Base-by-base conservation (phyloP, 2,113 vertebrate genomes). In the Propithecus coquereli region DNA sequence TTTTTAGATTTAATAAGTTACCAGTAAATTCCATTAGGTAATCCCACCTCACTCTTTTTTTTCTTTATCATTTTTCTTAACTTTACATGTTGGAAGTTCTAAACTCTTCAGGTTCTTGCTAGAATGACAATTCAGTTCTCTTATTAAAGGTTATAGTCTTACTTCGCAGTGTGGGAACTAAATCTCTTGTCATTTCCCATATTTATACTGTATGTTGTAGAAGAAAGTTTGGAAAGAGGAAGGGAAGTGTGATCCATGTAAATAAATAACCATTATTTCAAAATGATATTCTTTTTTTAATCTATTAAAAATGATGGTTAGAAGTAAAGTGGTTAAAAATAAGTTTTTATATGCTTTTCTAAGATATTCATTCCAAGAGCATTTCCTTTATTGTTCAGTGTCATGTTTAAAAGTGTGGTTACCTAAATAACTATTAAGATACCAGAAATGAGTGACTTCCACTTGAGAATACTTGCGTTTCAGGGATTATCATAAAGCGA, bases 21-120 rank as follows among this genome's bases (percentile, higher is more conserved):
- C 8, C 10, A 14, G 0, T 76, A 81, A 85, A 34, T 83, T 32
- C 5, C 84, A 43, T 20, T 86, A 61, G 14, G 50, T 47, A 92
- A n/a, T 2, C 20, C 27, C 11, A 27, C 0, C 3, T 34, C 23
- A 1, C 1, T 6, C 0, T 16, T 50, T 16, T 50, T 4, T 32
- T 3, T 37, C 6, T 59, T 89, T 43, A 70, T 32, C 6, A 11
- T 57, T 88, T 32, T 68, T 63, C 7, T 81, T 88, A 47, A 65
- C 14, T 87, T 95, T 34, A 16, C 43, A 65, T 9, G 30, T 34
- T 74, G 12, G 18, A 80, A 17, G 63, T 52, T 81, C 37, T 87
- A 87, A 32, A 83, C 10, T 61, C 30, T 83, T 61, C 45, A 66
- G 32, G 45, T 91, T 91, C 66, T 86, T 82, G 40, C 10, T 40